Conservation (phyloP, 2,113 vertebrate genomes). For the Gorsachius goisagi region DNA sequence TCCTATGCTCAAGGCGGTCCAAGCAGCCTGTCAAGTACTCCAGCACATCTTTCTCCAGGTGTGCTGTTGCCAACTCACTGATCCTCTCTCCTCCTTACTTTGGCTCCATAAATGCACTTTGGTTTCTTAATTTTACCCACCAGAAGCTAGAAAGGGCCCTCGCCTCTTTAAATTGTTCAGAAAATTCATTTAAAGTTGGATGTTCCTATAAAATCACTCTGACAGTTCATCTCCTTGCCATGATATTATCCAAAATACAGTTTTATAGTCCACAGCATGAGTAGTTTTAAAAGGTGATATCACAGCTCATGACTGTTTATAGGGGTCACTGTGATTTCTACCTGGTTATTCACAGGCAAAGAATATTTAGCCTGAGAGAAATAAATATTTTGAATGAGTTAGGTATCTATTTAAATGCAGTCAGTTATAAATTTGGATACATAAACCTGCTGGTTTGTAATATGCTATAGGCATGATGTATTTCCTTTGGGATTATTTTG, state of each 20-base stretch:
- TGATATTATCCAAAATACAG: background rate
- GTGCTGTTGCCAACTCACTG: background rate
- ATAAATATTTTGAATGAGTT: background rate
- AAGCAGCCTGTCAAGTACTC: background rate
- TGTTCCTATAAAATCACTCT: background rate
- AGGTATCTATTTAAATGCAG: background rate
- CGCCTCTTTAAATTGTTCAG: background rate
- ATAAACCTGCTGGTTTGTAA: background rate
- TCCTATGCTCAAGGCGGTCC: background rate
- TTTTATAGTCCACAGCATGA: background rate
- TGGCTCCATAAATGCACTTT: background rate
- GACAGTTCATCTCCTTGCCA: background rate
- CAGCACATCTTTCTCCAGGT: background rate
- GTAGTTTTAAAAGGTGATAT: background rate
- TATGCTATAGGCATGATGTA: background rate
- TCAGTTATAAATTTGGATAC: background rate
- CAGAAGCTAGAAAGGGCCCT: background rate
- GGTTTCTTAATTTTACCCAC: background rate
- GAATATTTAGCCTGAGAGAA: background rate
- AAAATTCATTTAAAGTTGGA: background rate
- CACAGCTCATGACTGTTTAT: background rate
- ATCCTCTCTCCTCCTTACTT: background rate
- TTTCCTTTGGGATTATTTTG: background rate
- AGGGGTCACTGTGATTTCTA: background rate
- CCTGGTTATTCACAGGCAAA: background rate